phyloP scores from a whole-genome alignment of 2,888 invertebrate species.

The Nemotelus nigrinus region DNA sequence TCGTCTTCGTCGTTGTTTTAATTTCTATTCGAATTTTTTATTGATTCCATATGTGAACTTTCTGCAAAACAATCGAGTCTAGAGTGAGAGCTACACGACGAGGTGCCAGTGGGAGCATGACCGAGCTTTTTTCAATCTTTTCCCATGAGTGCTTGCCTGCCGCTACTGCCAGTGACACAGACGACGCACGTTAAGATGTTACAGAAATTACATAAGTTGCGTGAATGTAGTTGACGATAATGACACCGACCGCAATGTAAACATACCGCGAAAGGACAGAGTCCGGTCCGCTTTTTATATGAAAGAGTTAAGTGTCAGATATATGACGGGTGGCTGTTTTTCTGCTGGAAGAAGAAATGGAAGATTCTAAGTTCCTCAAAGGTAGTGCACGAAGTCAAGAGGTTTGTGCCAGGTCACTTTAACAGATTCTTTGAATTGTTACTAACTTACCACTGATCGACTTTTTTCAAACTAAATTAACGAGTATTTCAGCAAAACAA shows the following conservation, averaged over 20 bases:
- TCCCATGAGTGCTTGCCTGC: neutral
- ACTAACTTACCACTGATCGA: no score
- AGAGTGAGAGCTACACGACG: neutral
- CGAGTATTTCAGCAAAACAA: no score
- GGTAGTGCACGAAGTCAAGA: no score
- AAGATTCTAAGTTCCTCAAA: no score
- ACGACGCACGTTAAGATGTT: constrained; percentile 39
- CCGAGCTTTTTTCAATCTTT: constrained; percentile 30
- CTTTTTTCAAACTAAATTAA: no score
- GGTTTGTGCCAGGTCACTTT: no score
- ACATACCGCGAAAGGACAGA: constrained; percentile 21
- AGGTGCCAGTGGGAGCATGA: constrained; percentile 32
- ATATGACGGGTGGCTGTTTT: no score
- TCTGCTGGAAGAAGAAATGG: no score
- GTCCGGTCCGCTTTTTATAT: neutral
- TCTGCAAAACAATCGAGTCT: constrained; percentile 24
- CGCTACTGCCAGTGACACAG: constrained; percentile 1
- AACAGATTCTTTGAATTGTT: no score
- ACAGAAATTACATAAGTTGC: constrained; percentile 38
- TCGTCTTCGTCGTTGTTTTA: constrained; percentile 1
- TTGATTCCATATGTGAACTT: constrained; percentile 44
- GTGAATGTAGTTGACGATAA: constrained; percentile 39
- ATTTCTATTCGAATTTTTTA: constrained; percentile 34
- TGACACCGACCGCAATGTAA: constrained; percentile 28
- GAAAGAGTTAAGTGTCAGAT: no score